Conservation (phyloP, 2,113 vertebrate genomes). For the Prunella fulvescens region DNA sequence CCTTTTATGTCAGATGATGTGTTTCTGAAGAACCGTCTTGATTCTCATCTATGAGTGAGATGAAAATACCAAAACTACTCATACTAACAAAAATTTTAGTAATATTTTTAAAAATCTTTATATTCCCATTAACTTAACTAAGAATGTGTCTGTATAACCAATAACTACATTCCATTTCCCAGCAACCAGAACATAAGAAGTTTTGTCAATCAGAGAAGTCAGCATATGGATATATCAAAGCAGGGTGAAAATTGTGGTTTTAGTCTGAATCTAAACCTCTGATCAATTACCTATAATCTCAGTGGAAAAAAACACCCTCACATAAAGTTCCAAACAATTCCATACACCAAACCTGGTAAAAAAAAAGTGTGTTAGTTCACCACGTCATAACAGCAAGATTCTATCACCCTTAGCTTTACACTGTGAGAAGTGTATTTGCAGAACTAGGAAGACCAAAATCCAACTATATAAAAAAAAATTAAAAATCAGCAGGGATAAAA, state of each 20-base stretch:
- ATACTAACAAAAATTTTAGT: background rate
- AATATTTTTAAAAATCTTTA: background rate
- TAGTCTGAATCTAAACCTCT: background rate
- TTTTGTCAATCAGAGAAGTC: background rate
- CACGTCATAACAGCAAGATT: background rate
- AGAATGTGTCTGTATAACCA: background rate
- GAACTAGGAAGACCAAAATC: background rate
- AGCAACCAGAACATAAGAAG: background rate
- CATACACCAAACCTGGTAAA: background rate
- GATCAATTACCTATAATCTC: background rate
- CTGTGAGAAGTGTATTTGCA: background rate
- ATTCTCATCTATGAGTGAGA: background rate
- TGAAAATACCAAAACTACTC: background rate
- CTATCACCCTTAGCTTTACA: background rate
- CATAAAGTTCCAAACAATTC: background rate
- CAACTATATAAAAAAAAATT: background rate
- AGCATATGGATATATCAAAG: background rate
- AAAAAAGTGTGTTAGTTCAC: background rate
- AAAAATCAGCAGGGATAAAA: background rate
- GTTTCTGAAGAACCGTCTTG: background rate
- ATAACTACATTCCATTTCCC: background rate
- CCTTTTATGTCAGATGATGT: background rate
- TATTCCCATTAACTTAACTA: background rate
- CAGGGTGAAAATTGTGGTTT: rapidly evolving
- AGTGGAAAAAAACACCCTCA: background rate